Percentiles rank a stretch among this genome's conserved stretches.
Evolutionary conservation across 2,888 invertebrate species (phyloP).

Genomic region (Chrysolina americana): DNA sequence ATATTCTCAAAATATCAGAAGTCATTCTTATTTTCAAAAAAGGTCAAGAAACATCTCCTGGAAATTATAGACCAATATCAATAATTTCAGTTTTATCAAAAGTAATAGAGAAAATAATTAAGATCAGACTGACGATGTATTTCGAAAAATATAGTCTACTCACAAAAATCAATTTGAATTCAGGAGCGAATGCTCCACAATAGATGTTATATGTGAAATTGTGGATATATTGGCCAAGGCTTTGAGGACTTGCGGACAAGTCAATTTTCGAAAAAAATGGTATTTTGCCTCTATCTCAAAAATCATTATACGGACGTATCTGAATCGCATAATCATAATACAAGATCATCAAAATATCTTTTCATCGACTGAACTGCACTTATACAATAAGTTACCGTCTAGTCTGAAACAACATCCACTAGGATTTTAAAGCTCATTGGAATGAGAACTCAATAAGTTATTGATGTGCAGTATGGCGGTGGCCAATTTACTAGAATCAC

Average conservation of each 20-base stretch:
- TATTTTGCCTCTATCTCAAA: not conserved
- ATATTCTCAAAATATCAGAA: not conserved
- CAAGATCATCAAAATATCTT: not conserved
- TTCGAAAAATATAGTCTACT: not conserved
- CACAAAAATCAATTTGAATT: not conserved
- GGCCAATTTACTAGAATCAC: too few relatives aligned
- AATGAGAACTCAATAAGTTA: too few relatives aligned
- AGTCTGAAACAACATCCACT: not conserved
- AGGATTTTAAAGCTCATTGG: too few relatives aligned
- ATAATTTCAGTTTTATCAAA: not conserved
- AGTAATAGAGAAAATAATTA: not conserved
- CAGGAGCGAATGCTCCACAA: not conserved
- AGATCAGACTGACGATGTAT: not conserved
- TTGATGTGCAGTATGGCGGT: too few relatives aligned
- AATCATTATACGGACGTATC: too few relatives aligned
- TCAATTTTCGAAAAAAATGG: not conserved
- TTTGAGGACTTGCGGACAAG: not conserved
- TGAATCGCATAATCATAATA: too few relatives aligned
- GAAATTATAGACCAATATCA: not conserved
- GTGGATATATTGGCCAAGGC: not conserved
- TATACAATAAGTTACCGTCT: not conserved
- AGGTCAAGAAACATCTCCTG: not conserved
- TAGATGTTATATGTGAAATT: not conserved
- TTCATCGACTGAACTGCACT: not conserved
- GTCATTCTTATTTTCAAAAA: conserved; percentile 1